phyloP scores from a whole-genome alignment of 2,797 vertebrate genomes.

The Champsocephalus gunnari region DNA sequence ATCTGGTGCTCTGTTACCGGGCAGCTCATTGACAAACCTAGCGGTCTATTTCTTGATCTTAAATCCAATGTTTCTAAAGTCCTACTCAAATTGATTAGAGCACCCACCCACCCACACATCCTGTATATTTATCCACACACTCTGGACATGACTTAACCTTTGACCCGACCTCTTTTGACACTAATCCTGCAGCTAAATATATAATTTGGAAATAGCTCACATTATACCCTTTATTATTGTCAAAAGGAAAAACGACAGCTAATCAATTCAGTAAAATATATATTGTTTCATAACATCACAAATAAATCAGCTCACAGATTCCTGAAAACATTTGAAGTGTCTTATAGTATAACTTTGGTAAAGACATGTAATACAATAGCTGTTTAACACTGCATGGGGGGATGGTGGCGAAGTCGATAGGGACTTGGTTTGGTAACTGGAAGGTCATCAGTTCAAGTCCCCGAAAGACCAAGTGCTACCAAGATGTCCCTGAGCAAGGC shows the following conservation, averaged over 20 bases:
- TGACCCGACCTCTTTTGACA: conserved; percentile 2
- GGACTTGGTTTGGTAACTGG: too few species aligned
- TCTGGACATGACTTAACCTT: background rate
- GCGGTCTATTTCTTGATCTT: background rate
- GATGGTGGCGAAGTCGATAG: too few species aligned
- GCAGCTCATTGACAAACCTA: background rate
- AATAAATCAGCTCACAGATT: background rate
- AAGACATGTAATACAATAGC: too few species aligned
- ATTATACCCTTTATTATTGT: background rate
- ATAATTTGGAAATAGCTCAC: background rate
- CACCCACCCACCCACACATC: background rate
- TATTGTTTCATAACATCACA: background rate
- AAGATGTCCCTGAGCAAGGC: too few species aligned
- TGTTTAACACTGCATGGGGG: background rate
- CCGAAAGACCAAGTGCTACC: too few species aligned
- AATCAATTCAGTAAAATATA: background rate
- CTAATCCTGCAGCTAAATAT: conserved; percentile 1
- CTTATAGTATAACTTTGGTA: conserved; percentile 25
- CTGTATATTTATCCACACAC: background rate
- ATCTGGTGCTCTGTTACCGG: background rate
- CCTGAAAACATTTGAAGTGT: background rate
- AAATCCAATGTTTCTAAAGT: background rate
- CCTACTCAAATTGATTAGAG: background rate
- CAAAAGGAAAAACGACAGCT: background rate
- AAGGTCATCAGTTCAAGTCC: too few species aligned